Conservation (phyloP, 2,797 vertebrate genomes). For the Champsocephalus esox region DNA sequence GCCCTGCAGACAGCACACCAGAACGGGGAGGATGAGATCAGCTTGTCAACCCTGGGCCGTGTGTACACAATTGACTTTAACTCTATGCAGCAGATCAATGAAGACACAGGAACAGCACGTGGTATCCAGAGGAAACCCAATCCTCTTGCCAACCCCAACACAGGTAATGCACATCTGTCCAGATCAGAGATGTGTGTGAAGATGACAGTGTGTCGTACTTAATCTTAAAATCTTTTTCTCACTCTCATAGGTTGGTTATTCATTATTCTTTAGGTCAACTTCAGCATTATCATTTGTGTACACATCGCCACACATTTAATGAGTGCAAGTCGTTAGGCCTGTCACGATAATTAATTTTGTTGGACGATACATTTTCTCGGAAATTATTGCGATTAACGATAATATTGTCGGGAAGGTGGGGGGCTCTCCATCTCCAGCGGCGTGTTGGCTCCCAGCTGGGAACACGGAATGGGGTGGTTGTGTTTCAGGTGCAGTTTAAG, state of each 20-base stretch:
- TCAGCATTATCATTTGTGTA: not conserved
- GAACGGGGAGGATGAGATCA: constrained; percentile 99
- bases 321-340: not conserved
- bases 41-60: constrained; percentile 97
- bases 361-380: too few relatives aligned
- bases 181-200: not conserved
- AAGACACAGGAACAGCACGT: constrained; percentile 99
- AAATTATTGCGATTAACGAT: too few relatives aligned
- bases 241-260: too few relatives aligned
- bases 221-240: not conserved
- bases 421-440: too few relatives aligned
- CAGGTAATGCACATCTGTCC: constrained; percentile 81
- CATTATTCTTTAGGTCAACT: too few relatives aligned
- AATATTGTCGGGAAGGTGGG: too few relatives aligned
- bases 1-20: constrained; percentile 96
- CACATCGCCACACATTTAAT: not conserved
- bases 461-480: too few relatives aligned
- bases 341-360: too few relatives aligned
- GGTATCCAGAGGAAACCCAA: constrained; percentile 99
- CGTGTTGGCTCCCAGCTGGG: too few relatives aligned
- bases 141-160: constrained; percentile 96
- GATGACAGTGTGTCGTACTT: not conserved
- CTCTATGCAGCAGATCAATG: constrained; percentile 99
- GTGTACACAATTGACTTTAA: constrained; percentile 99
- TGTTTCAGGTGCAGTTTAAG: too few relatives aligned